A percentile compares a stretch with the other conserved stretches of the same genome.
These are phyloP conservation scores for Mormoops blainvillei DNA, from an alignment of 2,113 vertebrate genomes.

Conservation along the genomic window DNA sequence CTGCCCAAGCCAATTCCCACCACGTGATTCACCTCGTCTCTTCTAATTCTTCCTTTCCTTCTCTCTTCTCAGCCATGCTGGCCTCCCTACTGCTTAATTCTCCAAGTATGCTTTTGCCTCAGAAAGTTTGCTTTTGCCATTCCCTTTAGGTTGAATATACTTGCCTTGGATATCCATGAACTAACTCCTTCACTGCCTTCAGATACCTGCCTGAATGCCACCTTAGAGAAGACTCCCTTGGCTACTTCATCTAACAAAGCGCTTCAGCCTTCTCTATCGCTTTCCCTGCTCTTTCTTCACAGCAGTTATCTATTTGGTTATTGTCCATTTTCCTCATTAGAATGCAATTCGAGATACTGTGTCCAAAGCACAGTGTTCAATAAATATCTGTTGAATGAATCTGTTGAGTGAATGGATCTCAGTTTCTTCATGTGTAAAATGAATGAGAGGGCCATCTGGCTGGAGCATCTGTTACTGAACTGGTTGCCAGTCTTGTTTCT, in stretches of 20 bases:
- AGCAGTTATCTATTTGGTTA: neutral
- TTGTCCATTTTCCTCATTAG: conserved; percentile 11
- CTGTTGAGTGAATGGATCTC: conserved; percentile 59
- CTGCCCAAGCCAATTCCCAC: neutral
- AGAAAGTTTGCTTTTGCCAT: neutral
- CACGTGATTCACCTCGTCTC: neutral
- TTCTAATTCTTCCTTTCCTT: neutral
- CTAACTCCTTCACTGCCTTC: neutral
- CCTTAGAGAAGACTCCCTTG: neutral
- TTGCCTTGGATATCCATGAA: neutral
- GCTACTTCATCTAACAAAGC: neutral
- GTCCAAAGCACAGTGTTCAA: conserved; percentile 19
- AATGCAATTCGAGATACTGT: conserved; percentile 35
- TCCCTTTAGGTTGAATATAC: neutral
- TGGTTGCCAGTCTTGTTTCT: conserved; percentile 59
- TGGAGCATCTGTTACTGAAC: conserved; percentile 63
- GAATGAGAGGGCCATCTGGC: conserved; percentile 66
- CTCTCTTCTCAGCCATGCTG: neutral
- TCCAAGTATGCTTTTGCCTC: neutral
- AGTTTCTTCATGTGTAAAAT: conserved; percentile 71
- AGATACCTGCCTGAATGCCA: neutral
- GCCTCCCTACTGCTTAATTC: neutral
- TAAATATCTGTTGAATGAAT: conserved; percentile 58
- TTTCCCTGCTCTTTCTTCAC: neutral
- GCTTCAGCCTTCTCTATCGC: neutral